Evolutionary conservation across 2,797 vertebrate genomes (phyloP).

Genomic region (Acestrorhynchus altus): DNA sequence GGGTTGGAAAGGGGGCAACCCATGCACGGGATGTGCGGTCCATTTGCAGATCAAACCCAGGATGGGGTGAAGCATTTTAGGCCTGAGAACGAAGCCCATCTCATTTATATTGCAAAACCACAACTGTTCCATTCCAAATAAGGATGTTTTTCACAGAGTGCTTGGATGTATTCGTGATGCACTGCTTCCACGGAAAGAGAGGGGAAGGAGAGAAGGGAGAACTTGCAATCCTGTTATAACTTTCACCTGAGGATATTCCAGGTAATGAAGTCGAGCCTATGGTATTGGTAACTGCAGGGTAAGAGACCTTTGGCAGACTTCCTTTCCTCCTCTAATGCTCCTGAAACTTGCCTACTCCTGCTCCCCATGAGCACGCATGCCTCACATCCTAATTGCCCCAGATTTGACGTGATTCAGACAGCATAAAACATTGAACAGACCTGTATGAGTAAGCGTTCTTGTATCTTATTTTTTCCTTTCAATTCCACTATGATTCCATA

Average conservation of each 20-base stretch:
- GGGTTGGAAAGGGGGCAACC: background rate
- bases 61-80: conserved; percentile 39
- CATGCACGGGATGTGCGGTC: conserved; percentile 25
- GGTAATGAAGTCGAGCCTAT: conserved; percentile 22
- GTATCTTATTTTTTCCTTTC: too few species aligned
- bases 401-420: background rate
- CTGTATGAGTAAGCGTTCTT: too few species aligned
- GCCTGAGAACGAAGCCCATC: conserved; percentile 16
- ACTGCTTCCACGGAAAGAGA: background rate
- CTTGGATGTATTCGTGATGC: background rate
- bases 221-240: conserved; percentile 1
- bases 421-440: background rate
- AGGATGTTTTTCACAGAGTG: background rate
- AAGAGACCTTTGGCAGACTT: conserved; percentile 14
- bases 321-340: background rate
- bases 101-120: conserved; percentile 29
- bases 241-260: conserved; percentile 14
- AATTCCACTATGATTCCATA: background rate
- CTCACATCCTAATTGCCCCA: conserved; percentile 31
- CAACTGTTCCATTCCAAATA: conserved; percentile 25
- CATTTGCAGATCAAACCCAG: conserved; percentile 42
- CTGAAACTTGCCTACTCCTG: conserved; percentile 37
- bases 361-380: conserved; percentile 22
- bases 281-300: conserved; percentile 4
- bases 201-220: background rate